These are phyloP conservation scores for Lasioglossum calceatum DNA, from an alignment of 2,888 invertebrate genomes.

Conservation along the genomic window DNA sequence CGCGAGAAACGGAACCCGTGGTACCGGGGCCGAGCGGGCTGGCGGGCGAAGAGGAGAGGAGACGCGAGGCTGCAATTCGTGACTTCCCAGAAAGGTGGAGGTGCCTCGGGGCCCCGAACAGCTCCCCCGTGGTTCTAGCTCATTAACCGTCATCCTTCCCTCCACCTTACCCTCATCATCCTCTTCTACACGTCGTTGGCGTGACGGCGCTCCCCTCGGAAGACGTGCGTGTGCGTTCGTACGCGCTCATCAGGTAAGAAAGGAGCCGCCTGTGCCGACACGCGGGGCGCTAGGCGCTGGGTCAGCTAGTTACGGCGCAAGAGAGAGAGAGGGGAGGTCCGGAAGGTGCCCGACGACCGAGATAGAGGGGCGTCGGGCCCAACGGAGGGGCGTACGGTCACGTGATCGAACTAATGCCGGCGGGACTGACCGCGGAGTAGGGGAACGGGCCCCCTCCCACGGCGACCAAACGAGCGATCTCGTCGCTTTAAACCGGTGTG, in stretches of 20 bases:
- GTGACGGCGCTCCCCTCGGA: constrained; percentile 67
- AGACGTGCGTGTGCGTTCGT: constrained; percentile 65
- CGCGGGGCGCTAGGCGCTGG: constrained; percentile 83
- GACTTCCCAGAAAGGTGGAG: constrained; percentile 75
- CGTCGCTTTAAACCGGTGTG: constrained; percentile 73
- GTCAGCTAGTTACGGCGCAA: constrained; percentile 76
- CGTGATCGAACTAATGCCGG: constrained; percentile 56
- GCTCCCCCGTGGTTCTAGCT: constrained; percentile 82
- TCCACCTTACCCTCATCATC: constrained; percentile 63
- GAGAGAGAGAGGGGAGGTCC: constrained; percentile 43
- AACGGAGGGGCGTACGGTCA: constrained; percentile 56
- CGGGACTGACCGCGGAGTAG: constrained; percentile 41
- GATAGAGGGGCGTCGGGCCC: constrained; percentile 52
- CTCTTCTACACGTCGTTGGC: constrained; percentile 71
- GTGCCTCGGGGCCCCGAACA: constrained; percentile 54
- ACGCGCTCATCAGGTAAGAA: constrained; percentile 83
- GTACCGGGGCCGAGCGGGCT: constrained; percentile 30
- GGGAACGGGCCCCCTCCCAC: constrained; percentile 44
- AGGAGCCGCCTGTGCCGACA: constrained; percentile 84
- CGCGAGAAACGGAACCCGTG: constrained; percentile 64
- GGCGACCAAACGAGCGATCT: constrained; percentile 65
- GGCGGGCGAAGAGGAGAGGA: neutral
- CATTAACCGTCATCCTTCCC: constrained; percentile 80
- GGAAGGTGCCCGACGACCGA: constrained; percentile 37
- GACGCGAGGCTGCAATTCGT: constrained; percentile 65